A percentile compares a stretch with the other conserved stretches of the same genome.
Conservation (phyloP, 1,140 invertebrate genomes). For the Oreohelix idahoensis region DNA sequence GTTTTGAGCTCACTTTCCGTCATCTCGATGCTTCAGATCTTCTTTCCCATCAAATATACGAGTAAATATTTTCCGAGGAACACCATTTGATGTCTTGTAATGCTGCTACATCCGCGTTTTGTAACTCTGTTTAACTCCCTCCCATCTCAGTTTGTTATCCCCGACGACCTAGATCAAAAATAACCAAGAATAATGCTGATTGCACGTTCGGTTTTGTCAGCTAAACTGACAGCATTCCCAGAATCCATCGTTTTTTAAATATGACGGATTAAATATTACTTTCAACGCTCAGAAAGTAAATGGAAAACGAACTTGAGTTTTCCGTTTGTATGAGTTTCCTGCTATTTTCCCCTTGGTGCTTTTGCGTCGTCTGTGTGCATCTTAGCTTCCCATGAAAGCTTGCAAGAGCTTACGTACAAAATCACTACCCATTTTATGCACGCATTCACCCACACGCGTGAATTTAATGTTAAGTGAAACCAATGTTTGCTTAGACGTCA, state of each 20-base stretch:
- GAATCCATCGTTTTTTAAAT: background rate
- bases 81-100: too few species aligned
- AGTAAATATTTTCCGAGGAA: too few species aligned
- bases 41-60: too few species aligned
- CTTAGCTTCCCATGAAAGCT: background rate
- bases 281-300: background rate
- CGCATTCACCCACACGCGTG: background rate
- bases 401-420: background rate
- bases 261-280: background rate
- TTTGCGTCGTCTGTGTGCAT: background rate
- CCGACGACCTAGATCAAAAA: too few species aligned
- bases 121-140: too few species aligned
- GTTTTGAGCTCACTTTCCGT: too few species aligned
- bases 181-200: too few species aligned
- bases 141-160: too few species aligned
- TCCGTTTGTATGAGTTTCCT: background rate
- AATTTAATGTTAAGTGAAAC: conserved; percentile 5
- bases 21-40: too few species aligned
- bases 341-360: background rate
- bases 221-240: background rate
- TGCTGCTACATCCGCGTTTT: too few species aligned
- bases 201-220: too few species aligned
- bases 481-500: background rate
- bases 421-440: background rate
- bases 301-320: background rate